phyloP scores from a whole-genome alignment of 2,113 vertebrate species.

The Cochlearius cochlearius region DNA sequence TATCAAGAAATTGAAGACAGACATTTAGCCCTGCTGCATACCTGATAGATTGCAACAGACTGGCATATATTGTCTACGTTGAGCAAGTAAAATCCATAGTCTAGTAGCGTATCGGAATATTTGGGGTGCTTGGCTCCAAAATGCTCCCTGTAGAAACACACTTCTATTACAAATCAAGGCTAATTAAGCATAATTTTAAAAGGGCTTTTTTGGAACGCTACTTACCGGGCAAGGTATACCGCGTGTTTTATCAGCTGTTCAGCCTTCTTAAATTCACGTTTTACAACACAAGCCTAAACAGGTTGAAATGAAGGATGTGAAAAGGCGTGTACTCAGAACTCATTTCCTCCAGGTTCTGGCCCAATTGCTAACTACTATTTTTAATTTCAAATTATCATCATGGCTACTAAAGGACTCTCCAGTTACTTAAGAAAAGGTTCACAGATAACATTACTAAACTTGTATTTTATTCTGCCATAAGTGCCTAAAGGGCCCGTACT shows the following conservation, averaged over 20 bases:
- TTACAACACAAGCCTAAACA: slow-evolving; percentile 94
- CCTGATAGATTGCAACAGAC: slow-evolving; percentile 98
- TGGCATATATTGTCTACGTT: slow-evolving; percentile 99
- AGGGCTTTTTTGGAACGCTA: not conserved
- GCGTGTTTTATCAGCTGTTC: slow-evolving; percentile 99
- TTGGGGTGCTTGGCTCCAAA: slow-evolving; percentile 98
- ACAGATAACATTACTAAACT: not conserved
- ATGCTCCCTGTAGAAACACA: slow-evolving; percentile 85
- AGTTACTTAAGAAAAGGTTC: not conserved
- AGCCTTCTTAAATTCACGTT: slow-evolving; percentile 97
- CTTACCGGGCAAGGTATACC: slow-evolving; percentile 94
- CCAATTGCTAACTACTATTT: fast-evolving
- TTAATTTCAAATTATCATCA: fast-evolving
- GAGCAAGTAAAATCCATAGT: slow-evolving; percentile 98
- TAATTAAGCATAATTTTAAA: fast-evolving
- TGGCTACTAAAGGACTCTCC: not conserved
- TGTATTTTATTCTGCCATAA: not conserved
- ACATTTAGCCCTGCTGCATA: slow-evolving; percentile 37
- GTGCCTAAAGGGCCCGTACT: not conserved
- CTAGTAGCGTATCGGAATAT: slow-evolving; percentile 95
- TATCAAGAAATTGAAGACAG: not conserved
- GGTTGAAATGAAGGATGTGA: not conserved
- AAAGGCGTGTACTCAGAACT: not conserved
- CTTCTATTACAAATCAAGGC: not conserved
- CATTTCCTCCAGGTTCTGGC: not conserved